Evolutionary conservation across 2,797 vertebrate genomes (phyloP), one percentile per base, ranked within the genome.

Genomic region (Ptychobarbus kaznakovi): DNA sequence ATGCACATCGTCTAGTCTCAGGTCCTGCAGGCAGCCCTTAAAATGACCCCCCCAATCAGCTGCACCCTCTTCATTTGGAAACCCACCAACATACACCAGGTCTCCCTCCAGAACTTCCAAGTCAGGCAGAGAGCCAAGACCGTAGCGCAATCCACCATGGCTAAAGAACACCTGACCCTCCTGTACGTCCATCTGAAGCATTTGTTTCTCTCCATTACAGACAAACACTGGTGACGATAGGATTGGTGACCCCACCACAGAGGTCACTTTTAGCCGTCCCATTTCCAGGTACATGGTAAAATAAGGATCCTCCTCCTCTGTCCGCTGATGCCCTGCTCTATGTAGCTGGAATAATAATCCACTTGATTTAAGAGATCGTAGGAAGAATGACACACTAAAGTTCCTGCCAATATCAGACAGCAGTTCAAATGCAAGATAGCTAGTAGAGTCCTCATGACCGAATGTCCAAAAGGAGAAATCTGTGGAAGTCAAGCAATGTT

Each of bases 21-120:
- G 22, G 80, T 99, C 98, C 93, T 99, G 97, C 89, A 99, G 93
- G 83, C 98, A 99, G 51, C 98, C 98, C 91, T 97, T 97, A 89
- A 97, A 98, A 83, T 93, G 90, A 0, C 97, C 97, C 0, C 97
- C 97, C 97, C 97, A 97, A 1, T 35, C 12, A 3, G 70, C 89
- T 11, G 92, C 35, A 5, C 88, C 91, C 2, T 81, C 89, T 0
- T 92, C 86, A 61, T 69, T 68, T 0, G 93, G 94, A 79, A 96
- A 91, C 16, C 97, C 97, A 0, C 97, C 98, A 3, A 98, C 85
- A 0, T 95, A 94, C 25, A 95, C 91, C 79, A 91, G 85, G 7
- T 94, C 94, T 25, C 95, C 95, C 8, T 86, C 87, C 28, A 86
- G 20, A 11, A 95, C 88, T 38, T 72, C 85, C 40, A 94, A 91